Evolutionary conservation across 1,140 invertebrate species (phyloP).

Genomic region (Drosophila guanche): DNA sequence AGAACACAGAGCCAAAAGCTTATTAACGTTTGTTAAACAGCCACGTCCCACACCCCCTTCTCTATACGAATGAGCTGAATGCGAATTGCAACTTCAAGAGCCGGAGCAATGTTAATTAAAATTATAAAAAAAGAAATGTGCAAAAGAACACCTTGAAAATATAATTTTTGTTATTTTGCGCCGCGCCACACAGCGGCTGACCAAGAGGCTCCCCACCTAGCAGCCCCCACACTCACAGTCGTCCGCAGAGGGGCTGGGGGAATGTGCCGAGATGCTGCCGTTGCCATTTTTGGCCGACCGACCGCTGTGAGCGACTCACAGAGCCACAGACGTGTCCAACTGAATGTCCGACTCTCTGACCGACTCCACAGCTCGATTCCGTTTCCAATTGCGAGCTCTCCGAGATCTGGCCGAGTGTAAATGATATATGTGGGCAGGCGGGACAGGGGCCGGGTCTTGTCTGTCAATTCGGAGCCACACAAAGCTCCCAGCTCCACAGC

Average conservation of each 20-base stretch:
- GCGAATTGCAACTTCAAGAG: slow-evolving; percentile 66
- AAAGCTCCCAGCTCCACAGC: slow-evolving; percentile 32
- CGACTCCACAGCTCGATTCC: slow-evolving; percentile 52
- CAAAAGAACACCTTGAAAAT: slow-evolving; percentile 79
- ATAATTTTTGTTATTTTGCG: slow-evolving; percentile 76
- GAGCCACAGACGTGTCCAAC: slow-evolving; percentile 7
- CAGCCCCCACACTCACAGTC: slow-evolving; percentile 9
- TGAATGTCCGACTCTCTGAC: slow-evolving; percentile 39
- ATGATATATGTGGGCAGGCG: slow-evolving; percentile 71
- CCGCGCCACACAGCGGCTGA: slow-evolving; percentile 56
- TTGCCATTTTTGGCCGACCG: slow-evolving; percentile 76
- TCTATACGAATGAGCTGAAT: slow-evolving; percentile 43
- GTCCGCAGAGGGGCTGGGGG: slow-evolving; percentile 12
- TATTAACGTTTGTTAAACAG: slow-evolving; percentile 64
- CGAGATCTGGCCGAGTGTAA: slow-evolving; percentile 61
- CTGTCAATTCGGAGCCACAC: slow-evolving; percentile 74
- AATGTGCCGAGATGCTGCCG: slow-evolving; percentile 28
- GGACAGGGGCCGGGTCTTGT: slow-evolving; percentile 50
- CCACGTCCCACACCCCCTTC: slow-evolving; percentile 9
- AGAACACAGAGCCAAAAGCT: slow-evolving; percentile 38
- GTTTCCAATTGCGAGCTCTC: slow-evolving; percentile 48
- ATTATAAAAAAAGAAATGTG: slow-evolving; percentile 66
- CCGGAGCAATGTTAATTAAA: slow-evolving; percentile 71
- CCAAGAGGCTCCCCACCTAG: slow-evolving; percentile 33
- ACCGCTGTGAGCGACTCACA: slow-evolving; percentile 58